Conservation (phyloP, 2,888 invertebrate genomes). For the Synergus itoensis region DNA sequence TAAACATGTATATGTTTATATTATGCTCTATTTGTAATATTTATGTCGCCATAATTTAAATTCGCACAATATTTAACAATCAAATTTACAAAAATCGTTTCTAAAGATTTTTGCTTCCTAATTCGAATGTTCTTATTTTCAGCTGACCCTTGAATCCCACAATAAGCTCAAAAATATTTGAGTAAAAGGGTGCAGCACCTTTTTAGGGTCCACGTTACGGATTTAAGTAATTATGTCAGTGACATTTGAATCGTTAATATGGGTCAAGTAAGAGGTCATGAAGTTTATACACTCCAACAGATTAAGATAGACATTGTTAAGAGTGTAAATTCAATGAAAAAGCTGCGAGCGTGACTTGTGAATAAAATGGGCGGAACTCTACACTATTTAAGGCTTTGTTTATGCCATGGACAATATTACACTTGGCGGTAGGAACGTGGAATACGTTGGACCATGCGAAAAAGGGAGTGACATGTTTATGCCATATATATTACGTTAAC, state of each 20-base stretch:
- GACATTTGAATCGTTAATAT: slow-evolving; percentile 39
- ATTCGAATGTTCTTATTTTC: too few relatives aligned
- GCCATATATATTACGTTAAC: slow-evolving; percentile 3
- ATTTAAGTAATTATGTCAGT: slow-evolving; percentile 35
- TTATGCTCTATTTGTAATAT: too few relatives aligned
- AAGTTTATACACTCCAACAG: slow-evolving; percentile 18
- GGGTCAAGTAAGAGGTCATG: slow-evolving; percentile 25
- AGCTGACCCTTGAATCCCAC: background rate
- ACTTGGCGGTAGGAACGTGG: background rate
- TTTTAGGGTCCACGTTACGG: slow-evolving; percentile 7
- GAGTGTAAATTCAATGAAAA: slow-evolving; percentile 37
- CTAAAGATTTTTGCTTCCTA: too few relatives aligned
- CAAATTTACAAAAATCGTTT: too few relatives aligned
- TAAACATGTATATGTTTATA: too few relatives aligned
- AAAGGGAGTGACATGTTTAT: slow-evolving; percentile 34
- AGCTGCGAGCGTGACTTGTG: slow-evolving; percentile 15
- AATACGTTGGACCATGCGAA: slow-evolving; percentile 30
- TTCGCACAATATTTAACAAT: too few relatives aligned
- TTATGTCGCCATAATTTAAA: too few relatives aligned
- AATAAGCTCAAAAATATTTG: slow-evolving; percentile 2
- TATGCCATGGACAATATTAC: slow-evolving; percentile 4
- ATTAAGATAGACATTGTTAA: slow-evolving; percentile 39
- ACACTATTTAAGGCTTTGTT: slow-evolving; percentile 13
- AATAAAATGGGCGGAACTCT: slow-evolving; percentile 32
- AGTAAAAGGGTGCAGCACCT: slow-evolving; percentile 23